phyloP scores from a whole-genome alignment of 1,140 invertebrate genomes.

The Drosophila nigromelanica region DNA sequence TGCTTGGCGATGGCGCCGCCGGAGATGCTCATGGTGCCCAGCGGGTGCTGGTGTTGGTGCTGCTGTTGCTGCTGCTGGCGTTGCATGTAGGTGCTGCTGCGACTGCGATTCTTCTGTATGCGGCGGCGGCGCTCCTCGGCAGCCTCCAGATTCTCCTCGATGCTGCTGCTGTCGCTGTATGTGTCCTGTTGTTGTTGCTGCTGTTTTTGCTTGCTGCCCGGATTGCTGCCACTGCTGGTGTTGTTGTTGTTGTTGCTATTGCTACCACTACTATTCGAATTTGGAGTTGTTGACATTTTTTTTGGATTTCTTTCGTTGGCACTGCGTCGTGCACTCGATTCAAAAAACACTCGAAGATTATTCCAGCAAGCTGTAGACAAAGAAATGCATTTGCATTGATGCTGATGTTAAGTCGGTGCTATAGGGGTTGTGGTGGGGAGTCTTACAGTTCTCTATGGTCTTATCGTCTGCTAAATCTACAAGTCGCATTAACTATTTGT shows the following conservation, averaged over 20 bases:
- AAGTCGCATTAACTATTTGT: constrained; percentile 43
- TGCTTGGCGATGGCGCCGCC: constrained; percentile 71
- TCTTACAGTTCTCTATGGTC: constrained; percentile 4
- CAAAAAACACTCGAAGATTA: constrained; percentile 34
- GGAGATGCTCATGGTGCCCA: constrained; percentile 26
- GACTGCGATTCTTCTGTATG: constrained; percentile 87
- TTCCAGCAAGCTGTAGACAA: constrained; percentile 47
- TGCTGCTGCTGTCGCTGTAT: constrained; percentile 88
- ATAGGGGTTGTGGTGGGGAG: not conserved
- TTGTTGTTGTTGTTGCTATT: constrained; percentile 64
- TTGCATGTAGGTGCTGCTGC: constrained; percentile 59
- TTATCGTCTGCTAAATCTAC: constrained; percentile 43
- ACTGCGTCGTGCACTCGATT: constrained; percentile 28
- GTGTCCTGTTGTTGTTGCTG: constrained; percentile 60
- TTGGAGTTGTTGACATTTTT: constrained; percentile 82
- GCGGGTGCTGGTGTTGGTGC: constrained; percentile 21
- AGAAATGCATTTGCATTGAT: constrained; percentile 41
- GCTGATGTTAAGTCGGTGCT: not conserved
- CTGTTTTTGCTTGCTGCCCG: constrained; percentile 44
- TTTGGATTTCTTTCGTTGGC: constrained; percentile 37
- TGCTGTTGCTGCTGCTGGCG: constrained; percentile 35
- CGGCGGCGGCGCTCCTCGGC: constrained; percentile 86
- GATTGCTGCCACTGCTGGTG: constrained; percentile 35
- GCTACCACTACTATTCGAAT: constrained; percentile 72
- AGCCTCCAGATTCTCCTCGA: constrained; percentile 88